Conservation (phyloP, 2,888 invertebrate species). For the Mesorhabditis spiculigera region DNA sequence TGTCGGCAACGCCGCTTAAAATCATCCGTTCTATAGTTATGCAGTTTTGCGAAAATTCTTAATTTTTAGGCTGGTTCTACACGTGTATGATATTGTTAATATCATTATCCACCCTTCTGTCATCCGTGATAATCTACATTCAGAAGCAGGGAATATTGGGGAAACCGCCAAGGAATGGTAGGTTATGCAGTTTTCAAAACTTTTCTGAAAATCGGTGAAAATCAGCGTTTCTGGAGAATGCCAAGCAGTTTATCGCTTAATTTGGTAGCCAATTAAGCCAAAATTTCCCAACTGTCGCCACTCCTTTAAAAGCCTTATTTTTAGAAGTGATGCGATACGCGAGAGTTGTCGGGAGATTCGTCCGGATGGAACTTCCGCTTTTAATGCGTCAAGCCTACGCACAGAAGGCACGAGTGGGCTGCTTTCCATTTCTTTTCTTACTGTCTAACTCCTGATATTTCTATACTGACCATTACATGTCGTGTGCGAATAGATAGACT, state of each 20-base stretch:
- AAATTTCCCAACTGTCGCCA: background rate
- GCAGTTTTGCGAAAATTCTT: no score
- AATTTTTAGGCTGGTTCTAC: constrained; percentile 62
- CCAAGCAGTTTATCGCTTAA: background rate
- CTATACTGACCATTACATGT: background rate
- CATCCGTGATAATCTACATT: constrained; percentile 62
- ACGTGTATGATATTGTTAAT: constrained; percentile 62
- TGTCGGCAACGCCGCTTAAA: no score
- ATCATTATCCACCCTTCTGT: constrained; percentile 61
- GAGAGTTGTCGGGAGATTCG: constrained; percentile 35
- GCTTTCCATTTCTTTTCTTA: constrained; percentile 4
- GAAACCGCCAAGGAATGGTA: background rate
- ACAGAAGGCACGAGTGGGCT: constrained; percentile 42
- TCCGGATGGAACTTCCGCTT: constrained; percentile 51
- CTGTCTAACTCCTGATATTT: background rate
- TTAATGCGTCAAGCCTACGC: constrained; percentile 55
- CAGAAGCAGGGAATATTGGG: constrained; percentile 54
- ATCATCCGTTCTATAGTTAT: no score
- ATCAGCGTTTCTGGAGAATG: background rate
- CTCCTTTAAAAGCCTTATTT: no score
- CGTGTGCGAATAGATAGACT: background rate
- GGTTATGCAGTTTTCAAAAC: background rate
- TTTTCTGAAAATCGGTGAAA: background rate
- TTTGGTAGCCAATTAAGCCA: background rate
- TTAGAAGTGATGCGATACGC: constrained; percentile 43